Evolutionary conservation across 2,888 invertebrate species (phyloP), one percentile per base, ranked within the genome.

Genomic region (Archips crataeganus): DNA sequence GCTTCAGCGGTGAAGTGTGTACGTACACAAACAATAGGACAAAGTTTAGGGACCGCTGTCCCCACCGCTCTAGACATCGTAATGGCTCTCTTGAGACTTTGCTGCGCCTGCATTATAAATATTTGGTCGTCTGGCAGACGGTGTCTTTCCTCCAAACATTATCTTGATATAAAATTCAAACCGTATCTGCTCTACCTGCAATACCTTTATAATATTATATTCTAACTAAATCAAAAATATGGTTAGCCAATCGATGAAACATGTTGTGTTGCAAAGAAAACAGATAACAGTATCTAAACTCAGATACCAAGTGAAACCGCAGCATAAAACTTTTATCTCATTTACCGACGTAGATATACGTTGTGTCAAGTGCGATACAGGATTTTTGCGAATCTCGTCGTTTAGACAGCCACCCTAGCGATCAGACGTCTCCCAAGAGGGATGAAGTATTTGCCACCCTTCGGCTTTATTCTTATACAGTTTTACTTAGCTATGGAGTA

Each of bases 371-470:
- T 57, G 57, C 54, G 45, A 39, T 10, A 32, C 39, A 68, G 49
- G 49, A 34, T 51, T 70, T 70, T 69, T 63, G 68, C 23, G 79
- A 77, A 76, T 80, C 79, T 77, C 77, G 77, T 75, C 77, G 75
- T 79, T 79, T 76, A 66, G 57, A 32, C 75, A 64, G 76, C 75
- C 78, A 67, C 81, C 80, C 75, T 70, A 75, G 80, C 77, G 64
- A 75, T 72, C 70, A 75, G 75, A 75, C 79, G 77, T 80, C 81
- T 81, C 79, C 77, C 79, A 80, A 79, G 81, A 80, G 80, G 82
- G 82, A 84, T 83, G 80, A 83, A 82, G 85, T 84, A 79, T 79
- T 62, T 68, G 64, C 85, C 86, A 87, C 90, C 90, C 90, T 87
- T 81, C 76, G 79, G 82, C 79, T 87, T 86, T 87, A 87, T 87